Conservation (phyloP, 2,113 vertebrate genomes). For the Chamaetylas fuelleborni region DNA sequence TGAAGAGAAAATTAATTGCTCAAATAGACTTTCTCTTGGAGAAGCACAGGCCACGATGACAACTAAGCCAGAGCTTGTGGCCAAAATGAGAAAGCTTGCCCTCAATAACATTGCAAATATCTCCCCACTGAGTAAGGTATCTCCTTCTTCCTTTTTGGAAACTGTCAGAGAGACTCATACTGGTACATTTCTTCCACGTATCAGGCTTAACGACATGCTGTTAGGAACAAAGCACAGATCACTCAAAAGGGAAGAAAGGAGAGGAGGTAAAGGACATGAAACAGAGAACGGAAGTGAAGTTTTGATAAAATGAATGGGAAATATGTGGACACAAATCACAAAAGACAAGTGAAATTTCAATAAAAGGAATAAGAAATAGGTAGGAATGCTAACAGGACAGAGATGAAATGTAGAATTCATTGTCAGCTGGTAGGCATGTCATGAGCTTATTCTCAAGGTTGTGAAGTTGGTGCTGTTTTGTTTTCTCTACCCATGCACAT, state of each 20-base stretch:
- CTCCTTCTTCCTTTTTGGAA: background rate
- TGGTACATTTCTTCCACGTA: background rate
- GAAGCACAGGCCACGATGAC: background rate
- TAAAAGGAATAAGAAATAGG: background rate
- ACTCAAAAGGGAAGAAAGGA: background rate
- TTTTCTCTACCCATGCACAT: background rate
- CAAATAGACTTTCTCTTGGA: background rate
- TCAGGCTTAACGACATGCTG: background rate
- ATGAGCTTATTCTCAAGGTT: background rate
- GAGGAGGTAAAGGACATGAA: background rate
- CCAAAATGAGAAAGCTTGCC: background rate
- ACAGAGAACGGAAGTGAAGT: background rate
- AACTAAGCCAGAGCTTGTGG: background rate
- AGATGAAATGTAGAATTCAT: background rate
- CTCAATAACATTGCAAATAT: background rate
- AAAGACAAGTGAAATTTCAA: background rate
- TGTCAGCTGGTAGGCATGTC: background rate
- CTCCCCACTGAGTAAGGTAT: background rate
- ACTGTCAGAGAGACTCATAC: background rate
- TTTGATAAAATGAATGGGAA: background rate
- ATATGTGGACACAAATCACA: background rate
- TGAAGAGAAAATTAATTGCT: conserved; percentile 26
- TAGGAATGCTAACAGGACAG: background rate
- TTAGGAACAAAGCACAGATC: conserved; percentile 7
- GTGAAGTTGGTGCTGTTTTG: background rate